phyloP scores from a whole-genome alignment of 2,888 invertebrate species.

The Liodrosophila aerea region DNA sequence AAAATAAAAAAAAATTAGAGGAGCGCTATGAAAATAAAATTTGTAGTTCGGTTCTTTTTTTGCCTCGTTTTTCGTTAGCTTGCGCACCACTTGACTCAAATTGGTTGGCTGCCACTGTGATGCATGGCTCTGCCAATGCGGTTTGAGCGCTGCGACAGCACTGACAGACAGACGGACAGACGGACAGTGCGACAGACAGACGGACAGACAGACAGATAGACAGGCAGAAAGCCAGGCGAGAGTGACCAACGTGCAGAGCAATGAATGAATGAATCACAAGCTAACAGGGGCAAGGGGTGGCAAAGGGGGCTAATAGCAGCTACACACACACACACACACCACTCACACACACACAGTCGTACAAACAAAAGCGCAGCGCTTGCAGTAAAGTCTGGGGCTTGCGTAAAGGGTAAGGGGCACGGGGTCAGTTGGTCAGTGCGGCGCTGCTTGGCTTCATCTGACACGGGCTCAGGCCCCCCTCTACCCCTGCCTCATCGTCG shows the following conservation, averaged over 20 bases:
- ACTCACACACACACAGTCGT: neutral
- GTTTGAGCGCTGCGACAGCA: slow-evolving; percentile 69
- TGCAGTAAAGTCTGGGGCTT: slow-evolving; percentile 21
- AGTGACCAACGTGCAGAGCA: slow-evolving; percentile 54
- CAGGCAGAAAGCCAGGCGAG: slow-evolving; percentile 5
- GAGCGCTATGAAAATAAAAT: slow-evolving; percentile 58
- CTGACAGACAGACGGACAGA: slow-evolving; percentile 40
- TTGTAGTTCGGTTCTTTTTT: slow-evolving; percentile 58
- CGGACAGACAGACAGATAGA: slow-evolving; percentile 5
- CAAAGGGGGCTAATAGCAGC: slow-evolving; percentile 5
- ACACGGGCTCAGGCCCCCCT: slow-evolving; percentile 11
- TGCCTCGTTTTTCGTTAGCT: slow-evolving; percentile 46
- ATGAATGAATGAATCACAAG: slow-evolving; percentile 72
- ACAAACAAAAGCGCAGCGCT: slow-evolving; percentile 39
- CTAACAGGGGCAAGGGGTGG: slow-evolving; percentile 23
- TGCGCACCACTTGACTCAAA: slow-evolving; percentile 71
- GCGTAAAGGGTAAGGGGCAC: neutral
- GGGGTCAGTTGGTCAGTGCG: slow-evolving; percentile 40
- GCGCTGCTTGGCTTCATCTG: slow-evolving; percentile 16
- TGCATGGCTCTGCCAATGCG: slow-evolving; percentile 74
- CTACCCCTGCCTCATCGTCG: slow-evolving; percentile 3
- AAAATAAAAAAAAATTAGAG: slow-evolving; percentile 29
- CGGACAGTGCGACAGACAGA: slow-evolving; percentile 4
- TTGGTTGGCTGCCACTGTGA: slow-evolving; percentile 70
- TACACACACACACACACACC: slow-evolving; percentile 24